These are phyloP conservation scores for Pangasianodon hypophthalmus DNA, from an alignment of 2,113 vertebrate species.

Conservation along the genomic window DNA sequence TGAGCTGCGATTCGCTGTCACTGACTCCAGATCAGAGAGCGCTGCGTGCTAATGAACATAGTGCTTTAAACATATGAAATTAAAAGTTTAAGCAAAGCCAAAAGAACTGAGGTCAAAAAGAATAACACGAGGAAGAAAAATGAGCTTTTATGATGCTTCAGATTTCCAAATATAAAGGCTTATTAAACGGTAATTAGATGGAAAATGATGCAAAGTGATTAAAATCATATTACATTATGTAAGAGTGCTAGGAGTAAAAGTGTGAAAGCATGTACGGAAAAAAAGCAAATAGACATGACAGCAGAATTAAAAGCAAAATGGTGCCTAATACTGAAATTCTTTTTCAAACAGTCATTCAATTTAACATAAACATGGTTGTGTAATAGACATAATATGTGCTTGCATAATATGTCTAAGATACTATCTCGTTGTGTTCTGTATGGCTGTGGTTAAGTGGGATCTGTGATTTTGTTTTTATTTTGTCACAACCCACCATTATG, in stretches of 20 bases:
- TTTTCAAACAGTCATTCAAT: neutral
- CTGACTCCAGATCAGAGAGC: constrained; percentile 35
- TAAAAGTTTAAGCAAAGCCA: neutral
- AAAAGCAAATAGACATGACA: neutral
- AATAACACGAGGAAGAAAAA: neutral
- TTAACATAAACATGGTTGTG: neutral
- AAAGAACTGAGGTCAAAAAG: neutral
- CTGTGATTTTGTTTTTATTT: neutral
- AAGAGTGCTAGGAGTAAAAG: neutral
- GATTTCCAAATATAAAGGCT: neutral
- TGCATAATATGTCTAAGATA: neutral
- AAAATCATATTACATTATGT: constrained; percentile 2
- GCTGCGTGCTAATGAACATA: constrained; percentile 4
- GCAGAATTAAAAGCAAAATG: neutral
- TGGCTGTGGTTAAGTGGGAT: neutral
- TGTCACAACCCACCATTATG: neutral
- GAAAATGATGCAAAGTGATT: neutral
- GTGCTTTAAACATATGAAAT: neutral
- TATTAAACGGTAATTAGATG: neutral
- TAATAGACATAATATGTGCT: neutral
- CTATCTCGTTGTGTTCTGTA: neutral
- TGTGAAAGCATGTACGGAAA: neutral
- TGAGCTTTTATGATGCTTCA: neutral
- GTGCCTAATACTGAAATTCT: too few species aligned
- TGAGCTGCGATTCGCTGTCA: neutral